These are phyloP conservation scores for Bombus huntii DNA, from an alignment of 1,140 invertebrate species.

Conservation along the genomic window DNA sequence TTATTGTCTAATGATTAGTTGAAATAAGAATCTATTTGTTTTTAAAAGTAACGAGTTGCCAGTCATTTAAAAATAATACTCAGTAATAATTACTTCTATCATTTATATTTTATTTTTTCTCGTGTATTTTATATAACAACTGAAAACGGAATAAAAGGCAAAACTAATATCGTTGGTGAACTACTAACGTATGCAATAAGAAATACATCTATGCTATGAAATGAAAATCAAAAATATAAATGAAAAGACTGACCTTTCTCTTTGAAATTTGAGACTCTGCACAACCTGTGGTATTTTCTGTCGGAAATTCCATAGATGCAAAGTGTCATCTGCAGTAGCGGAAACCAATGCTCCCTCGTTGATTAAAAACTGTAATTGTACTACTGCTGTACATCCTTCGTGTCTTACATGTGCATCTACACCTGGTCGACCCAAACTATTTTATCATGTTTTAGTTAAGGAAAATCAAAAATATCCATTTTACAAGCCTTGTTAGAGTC, in stretches of 20 bases:
- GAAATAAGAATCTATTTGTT: not conserved
- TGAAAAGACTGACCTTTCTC: conserved; percentile 92
- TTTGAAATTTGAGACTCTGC: conserved; percentile 97
- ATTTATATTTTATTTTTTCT: not conserved
- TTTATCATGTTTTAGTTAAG: conserved; percentile 66
- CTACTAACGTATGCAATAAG: not conserved
- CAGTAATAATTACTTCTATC: not conserved
- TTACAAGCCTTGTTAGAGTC: not conserved
- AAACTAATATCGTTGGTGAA: not conserved
- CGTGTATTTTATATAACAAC: not conserved
- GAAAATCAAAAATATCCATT: conserved; percentile 40
- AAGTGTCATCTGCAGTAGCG: conserved; percentile 95
- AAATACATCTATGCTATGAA: not conserved
- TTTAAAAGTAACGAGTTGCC: not conserved
- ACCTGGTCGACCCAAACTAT: conserved; percentile 95
- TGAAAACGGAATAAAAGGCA: not conserved
- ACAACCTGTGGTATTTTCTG: conserved; percentile 97
- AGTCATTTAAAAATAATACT: not conserved
- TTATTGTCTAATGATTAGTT: not conserved
- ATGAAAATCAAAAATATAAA: not conserved
- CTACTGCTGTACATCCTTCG: conserved; percentile 90
- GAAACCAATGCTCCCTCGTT: conserved; percentile 98
- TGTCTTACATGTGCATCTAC: conserved; percentile 97
- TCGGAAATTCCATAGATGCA: conserved; percentile 98
- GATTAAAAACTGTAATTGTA: conserved; percentile 95